phyloP scores from a whole-genome alignment of 2,888 invertebrate genomes.

The Cryptophagus acutangulus region DNA sequence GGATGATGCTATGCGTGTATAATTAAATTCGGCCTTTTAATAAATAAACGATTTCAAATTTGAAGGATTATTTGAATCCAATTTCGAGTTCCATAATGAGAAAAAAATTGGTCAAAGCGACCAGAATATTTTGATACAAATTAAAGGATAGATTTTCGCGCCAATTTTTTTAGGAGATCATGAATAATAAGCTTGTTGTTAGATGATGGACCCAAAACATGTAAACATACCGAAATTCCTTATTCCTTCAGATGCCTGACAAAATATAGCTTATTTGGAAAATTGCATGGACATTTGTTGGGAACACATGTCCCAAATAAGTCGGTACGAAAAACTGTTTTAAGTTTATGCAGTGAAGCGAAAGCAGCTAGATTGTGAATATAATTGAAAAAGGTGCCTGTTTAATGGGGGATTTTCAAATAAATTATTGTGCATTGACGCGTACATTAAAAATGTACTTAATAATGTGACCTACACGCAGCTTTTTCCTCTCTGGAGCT shows the following conservation, averaged over 20 bases:
- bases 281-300: constrained; percentile 22
- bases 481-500: constrained; percentile 8
- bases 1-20: too few relatives aligned
- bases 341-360: constrained; percentile 42
- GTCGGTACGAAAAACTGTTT: constrained; percentile 41
- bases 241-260: constrained; percentile 15
- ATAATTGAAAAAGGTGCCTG: constrained; percentile 48
- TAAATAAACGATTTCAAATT: too few relatives aligned
- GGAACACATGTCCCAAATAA: constrained; percentile 39
- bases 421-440: constrained; percentile 45
- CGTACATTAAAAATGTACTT: constrained; percentile 28
- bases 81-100: too few relatives aligned
- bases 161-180: too few relatives aligned
- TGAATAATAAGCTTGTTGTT: too few relatives aligned
- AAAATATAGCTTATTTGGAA: constrained; percentile 1
- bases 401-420: constrained; percentile 43
- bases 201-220: too few relatives aligned
- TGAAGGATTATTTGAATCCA: too few relatives aligned
- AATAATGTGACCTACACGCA: constrained; percentile 14
- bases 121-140: too few relatives aligned
- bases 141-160: too few relatives aligned
- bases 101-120: too few relatives aligned
- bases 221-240: constrained; percentile 27
- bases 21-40: too few relatives aligned
- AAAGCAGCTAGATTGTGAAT: constrained; percentile 46